Evolutionary conservation across 2,888 invertebrate genomes (phyloP), one percentile per base, ranked within the genome.

Genomic region (Dusona sp.): DNA sequence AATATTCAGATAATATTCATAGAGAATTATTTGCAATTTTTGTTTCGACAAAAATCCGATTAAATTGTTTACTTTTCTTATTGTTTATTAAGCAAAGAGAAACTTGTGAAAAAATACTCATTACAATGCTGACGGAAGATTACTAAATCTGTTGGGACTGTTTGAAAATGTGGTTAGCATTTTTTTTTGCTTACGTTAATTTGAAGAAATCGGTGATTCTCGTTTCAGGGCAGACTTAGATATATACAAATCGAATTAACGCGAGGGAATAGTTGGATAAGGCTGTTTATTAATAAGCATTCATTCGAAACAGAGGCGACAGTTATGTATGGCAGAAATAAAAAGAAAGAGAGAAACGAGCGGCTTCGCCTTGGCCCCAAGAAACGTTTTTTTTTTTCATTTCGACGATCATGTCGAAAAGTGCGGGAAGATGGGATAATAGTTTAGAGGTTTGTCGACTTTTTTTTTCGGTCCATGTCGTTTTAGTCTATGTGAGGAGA

Each of bases 211-310:
- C 16, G 65, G 22, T 29, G 36, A 77, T 16, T 48, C 25, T 51
- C 65, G 36, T 29, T 25, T 29, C 38, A 25, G 16, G 42, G 36
- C 36, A 25, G 13, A 22, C 48, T 7, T 8, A 19, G 25, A 29
- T n/a, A 16, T 61, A 51, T 0, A 72, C 22, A 70, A 29, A 45
- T 45, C 8, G 57, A 84, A 84, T 74, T 29, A 70, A 84, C 38
- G 33, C 48, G 19, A 25, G 51, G 36, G 65, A 48, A 75, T 74
- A 25, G 61, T 64, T 75, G 70, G 70, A 84, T 84, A 80, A 84
- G 70, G 11, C 64, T 42, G 38, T 75, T 84, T 80, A 74, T 80
- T 75, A 80, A 84, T 79, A 75, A 84, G 80, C 70, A 25, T 54
- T 51, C 70, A 25, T 54, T 51, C n/a, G 67, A 25, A 51, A 65